These are phyloP conservation scores for Oscheius sp. DNA, from an alignment of 1,140 invertebrate genomes.

Conservation along the genomic window DNA sequence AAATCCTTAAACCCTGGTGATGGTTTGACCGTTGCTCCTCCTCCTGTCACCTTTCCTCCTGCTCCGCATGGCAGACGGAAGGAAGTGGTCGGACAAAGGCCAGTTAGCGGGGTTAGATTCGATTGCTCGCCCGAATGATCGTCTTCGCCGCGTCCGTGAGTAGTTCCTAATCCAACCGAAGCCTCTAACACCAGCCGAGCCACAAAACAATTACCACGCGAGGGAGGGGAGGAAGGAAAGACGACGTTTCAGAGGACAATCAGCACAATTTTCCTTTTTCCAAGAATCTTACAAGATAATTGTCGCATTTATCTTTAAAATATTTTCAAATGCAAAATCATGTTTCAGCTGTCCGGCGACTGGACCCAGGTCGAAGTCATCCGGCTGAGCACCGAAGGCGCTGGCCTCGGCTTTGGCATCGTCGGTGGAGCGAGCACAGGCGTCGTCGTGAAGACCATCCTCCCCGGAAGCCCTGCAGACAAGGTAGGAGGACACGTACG, in stretches of 20 bases:
- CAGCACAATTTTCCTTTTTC: background rate
- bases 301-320: constrained; percentile 9
- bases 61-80: too few species aligned
- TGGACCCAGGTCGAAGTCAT: constrained; percentile 59
- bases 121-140: background rate
- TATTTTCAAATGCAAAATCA: too few species aligned
- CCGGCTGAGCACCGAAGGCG: constrained; percentile 51
- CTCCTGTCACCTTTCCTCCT: too few species aligned
- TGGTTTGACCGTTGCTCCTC: too few species aligned
- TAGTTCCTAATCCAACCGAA: background rate
- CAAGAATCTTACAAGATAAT: background rate
- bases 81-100: background rate
- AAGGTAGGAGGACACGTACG: constrained; percentile 69
- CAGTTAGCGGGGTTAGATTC: constrained; percentile 6
- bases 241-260: too few species aligned
- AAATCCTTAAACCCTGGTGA: too few species aligned
- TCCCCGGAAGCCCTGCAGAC: constrained; percentile 85
- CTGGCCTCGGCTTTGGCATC: constrained; percentile 78
- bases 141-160: background rate
- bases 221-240: too few species aligned
- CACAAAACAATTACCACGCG: too few species aligned
- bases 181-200: background rate
- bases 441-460: constrained; percentile 91
- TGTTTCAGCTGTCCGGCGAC: constrained; percentile 56
- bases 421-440: constrained; percentile 89